These are phyloP conservation scores for Epistrophe grossulariae DNA, from an alignment of 2,888 invertebrate species.

Conservation along the genomic window DNA sequence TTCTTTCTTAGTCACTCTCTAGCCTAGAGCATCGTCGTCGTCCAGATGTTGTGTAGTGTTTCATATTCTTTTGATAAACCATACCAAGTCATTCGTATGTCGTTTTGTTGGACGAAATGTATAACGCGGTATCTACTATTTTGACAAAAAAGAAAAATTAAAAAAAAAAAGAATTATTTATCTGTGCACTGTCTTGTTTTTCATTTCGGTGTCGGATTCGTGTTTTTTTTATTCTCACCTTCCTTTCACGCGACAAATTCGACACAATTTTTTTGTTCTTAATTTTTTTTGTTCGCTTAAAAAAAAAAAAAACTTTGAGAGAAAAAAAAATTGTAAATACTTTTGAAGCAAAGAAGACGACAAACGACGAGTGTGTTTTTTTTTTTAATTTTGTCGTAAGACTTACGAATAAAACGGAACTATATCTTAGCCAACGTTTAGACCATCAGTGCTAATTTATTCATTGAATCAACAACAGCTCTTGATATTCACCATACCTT, in stretches of 20 bases:
- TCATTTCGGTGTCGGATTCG: conserved; percentile 70
- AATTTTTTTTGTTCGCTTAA: conserved; percentile 40
- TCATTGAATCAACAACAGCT: conserved; percentile 83
- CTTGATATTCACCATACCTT: conserved; percentile 43
- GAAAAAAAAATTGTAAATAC: conserved; percentile 58
- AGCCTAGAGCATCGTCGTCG: conserved; percentile 13
- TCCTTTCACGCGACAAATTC: conserved; percentile 55
- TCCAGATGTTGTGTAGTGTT: conserved; percentile 47
- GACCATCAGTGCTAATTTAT: conserved; percentile 84
- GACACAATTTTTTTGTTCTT: conserved; percentile 31
- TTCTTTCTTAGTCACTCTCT: conserved; percentile 48
- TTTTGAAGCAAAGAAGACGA: conserved; percentile 64
- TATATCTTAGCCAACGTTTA: conserved; percentile 72
- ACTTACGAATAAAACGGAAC: conserved; percentile 54
- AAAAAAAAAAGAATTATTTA: background rate
- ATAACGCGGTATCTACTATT: conserved; percentile 26
- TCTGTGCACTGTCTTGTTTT: conserved; percentile 15
- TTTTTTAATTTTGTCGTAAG: conserved; percentile 30
- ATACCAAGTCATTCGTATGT: conserved; percentile 56
- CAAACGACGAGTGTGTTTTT: conserved; percentile 38
- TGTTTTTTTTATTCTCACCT: conserved; percentile 67
- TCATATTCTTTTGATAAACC: conserved; percentile 45
- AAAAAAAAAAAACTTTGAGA: conserved; percentile 20
- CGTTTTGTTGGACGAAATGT: conserved; percentile 65
- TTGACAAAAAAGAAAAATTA: background rate